These are phyloP conservation scores for Tupaia tana DNA, from an alignment of 2,113 vertebrate species.

Conservation along the genomic window DNA sequence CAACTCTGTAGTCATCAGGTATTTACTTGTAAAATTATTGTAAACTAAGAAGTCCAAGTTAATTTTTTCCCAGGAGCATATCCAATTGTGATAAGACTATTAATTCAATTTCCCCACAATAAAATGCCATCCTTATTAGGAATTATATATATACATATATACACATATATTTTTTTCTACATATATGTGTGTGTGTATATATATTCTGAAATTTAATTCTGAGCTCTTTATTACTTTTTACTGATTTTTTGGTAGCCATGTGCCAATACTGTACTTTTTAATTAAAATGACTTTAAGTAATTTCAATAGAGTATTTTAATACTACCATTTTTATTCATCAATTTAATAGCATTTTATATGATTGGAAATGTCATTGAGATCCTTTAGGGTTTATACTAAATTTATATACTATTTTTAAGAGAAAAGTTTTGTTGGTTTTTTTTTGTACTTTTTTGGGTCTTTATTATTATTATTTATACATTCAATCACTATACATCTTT, in stretches of 20 bases:
- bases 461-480: no score
- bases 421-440: background rate
- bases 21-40: conserved; percentile 49
- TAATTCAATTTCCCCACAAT: conserved; percentile 28
- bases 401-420: background rate
- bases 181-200: background rate
- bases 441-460: no score
- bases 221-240: conserved; percentile 12
- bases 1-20: background rate
- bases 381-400: background rate
- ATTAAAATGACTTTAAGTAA: conserved; percentile 36
- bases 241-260: background rate
- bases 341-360: conserved; percentile 29
- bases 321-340: conserved; percentile 12
- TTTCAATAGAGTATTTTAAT: conserved; percentile 34
- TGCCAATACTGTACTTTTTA: background rate
- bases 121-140: background rate
- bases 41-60: background rate
- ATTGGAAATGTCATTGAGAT: conserved; percentile 3
- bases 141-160: background rate
- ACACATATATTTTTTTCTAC: no score
- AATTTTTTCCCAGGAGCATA: background rate
- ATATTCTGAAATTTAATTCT: background rate
- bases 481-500: no score
- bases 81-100: background rate